Evolutionary conservation across 2,113 vertebrate genomes (phyloP), one percentile per base, ranked within the genome.

Genomic region (Riparia riparia): DNA sequence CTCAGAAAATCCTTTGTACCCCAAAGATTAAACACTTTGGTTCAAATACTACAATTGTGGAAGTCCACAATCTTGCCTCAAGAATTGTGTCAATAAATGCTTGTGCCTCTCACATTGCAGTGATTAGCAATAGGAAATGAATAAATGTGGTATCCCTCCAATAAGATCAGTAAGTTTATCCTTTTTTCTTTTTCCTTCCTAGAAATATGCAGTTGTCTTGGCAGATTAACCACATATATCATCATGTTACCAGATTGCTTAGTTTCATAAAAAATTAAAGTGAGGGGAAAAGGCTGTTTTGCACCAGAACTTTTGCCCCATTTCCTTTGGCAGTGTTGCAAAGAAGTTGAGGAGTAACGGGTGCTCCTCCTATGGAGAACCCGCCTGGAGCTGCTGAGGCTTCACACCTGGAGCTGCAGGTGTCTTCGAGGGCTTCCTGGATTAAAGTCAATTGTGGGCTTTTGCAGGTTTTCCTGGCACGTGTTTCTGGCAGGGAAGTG

Each of bases 341-440:
- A 17, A 11, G 5, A 72, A 39, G 8, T 2, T 42, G 4, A 56
- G 14, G 14, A 70, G 3, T 32, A 32, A 29, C 0, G 0, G 8
- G 14, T 18, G 17, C 54, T 70, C 7, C 63, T 9, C 6, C 25
- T 54, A 16, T 1, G 0, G 22, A 80, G 11, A 2, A 1, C 8
- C 18, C 0, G 0, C 22, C 29, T 34, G 24, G 16, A 54, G 42
- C 37, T 0, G 0, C 49, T 3, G 14, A 79, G 49, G 32, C 41
- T 50, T 85, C 12, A 1, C 79, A 80, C 15, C 14, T 4, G 3
- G 14, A 45, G 13, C 56, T 45, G 31, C 69, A 50, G 41, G 17
- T 34, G 45, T 32, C 44, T n/a, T 31, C 0, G 0, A 57, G 8
- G 41, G 12, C 45, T 79, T 14, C 24, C 61, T 13, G 41, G 13